Percentiles rank a stretch among this genome's conserved stretches.
These are phyloP conservation scores for Atta colombica DNA, from an alignment of 1,140 invertebrate genomes.

Conservation along the genomic window DNA sequence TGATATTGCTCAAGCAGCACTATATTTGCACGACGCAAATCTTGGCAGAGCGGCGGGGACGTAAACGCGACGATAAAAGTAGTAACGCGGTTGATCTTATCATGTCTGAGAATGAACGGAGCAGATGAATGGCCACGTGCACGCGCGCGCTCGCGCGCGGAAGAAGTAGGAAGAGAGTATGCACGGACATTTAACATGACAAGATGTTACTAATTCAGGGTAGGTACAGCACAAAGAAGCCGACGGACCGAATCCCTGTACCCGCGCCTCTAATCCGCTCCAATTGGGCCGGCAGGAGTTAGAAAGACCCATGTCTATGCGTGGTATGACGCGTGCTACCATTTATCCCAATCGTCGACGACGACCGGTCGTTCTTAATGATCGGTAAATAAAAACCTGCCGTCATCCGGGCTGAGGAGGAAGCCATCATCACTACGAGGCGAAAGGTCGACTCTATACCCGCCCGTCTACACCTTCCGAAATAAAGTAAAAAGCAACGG, in stretches of 20 bases:
- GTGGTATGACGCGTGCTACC: constrained; percentile 84
- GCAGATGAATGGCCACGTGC: constrained; percentile 61
- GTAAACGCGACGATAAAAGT: constrained; percentile 50
- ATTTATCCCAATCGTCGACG: constrained; percentile 85
- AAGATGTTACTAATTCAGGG: constrained; percentile 85
- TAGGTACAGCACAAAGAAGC: constrained; percentile 83
- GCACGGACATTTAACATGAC: constrained; percentile 83
- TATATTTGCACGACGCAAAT: constrained; percentile 49
- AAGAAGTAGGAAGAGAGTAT: constrained; percentile 73
- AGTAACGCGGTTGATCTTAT: constrained; percentile 53
- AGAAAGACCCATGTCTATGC: constrained; percentile 79
- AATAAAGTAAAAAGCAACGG: neutral
- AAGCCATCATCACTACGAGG: constrained; percentile 67
- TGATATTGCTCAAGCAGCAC: constrained; percentile 30
- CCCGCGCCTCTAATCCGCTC: constrained; percentile 82
- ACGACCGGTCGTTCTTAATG: constrained; percentile 81
- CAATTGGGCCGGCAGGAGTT: constrained; percentile 82
- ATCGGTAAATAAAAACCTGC: constrained; percentile 84
- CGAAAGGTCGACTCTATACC: constrained; percentile 66
- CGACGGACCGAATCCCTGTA: constrained; percentile 84
- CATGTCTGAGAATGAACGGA: constrained; percentile 39
- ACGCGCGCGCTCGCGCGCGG: constrained; percentile 77
- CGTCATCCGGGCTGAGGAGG: constrained; percentile 81
- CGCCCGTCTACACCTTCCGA: constrained; percentile 70
- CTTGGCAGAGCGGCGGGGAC: constrained; percentile 18